A percentile compares a stretch with the other conserved stretches of the same genome.
Evolutionary conservation across 2,113 vertebrate genomes (phyloP).

Genomic region (Stictonetta naevosa): DNA sequence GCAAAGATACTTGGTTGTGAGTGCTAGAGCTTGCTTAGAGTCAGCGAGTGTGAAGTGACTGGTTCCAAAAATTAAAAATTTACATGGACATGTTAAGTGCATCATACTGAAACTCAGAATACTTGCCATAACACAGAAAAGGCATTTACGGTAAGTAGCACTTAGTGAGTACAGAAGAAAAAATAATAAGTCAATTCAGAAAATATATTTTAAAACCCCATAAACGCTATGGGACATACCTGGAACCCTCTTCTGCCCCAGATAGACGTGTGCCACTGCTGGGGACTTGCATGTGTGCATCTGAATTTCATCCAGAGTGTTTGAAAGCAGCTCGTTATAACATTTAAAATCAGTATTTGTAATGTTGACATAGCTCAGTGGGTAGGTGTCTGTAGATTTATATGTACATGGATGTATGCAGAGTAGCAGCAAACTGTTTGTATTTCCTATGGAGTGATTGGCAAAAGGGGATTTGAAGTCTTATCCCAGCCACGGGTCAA

Average conservation of each 20-base stretch:
- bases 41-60: slow-evolving; percentile 69
- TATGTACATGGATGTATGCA: neutral
- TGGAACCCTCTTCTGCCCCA: neutral
- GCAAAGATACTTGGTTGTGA: slow-evolving; percentile 44
- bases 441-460: neutral
- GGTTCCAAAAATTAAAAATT: slow-evolving; percentile 82
- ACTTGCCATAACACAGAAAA: slow-evolving; percentile 75
- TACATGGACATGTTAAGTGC: slow-evolving; percentile 74
- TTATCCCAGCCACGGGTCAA: neutral
- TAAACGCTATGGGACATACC: neutral
- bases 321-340: slow-evolving; percentile 19
- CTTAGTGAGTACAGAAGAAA: slow-evolving; percentile 47
- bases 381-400: slow-evolving; percentile 22
- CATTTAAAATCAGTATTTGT: slow-evolving; percentile 15
- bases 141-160: slow-evolving; percentile 75
- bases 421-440: neutral
- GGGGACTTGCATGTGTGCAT: neutral
- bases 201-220: slow-evolving; percentile 44
- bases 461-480: neutral
- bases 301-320: slow-evolving; percentile 29
- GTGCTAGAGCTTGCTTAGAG: slow-evolving; percentile 58
- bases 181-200: slow-evolving; percentile 26
- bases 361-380: neutral
- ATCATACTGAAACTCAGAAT: slow-evolving; percentile 73
- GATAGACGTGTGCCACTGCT: neutral